Percentiles rank a stretch among this genome's conserved stretches.
These are phyloP conservation scores for Alligator mississippiensis DNA, from an alignment of 2,113 vertebrate species.

Conservation along the genomic window DNA sequence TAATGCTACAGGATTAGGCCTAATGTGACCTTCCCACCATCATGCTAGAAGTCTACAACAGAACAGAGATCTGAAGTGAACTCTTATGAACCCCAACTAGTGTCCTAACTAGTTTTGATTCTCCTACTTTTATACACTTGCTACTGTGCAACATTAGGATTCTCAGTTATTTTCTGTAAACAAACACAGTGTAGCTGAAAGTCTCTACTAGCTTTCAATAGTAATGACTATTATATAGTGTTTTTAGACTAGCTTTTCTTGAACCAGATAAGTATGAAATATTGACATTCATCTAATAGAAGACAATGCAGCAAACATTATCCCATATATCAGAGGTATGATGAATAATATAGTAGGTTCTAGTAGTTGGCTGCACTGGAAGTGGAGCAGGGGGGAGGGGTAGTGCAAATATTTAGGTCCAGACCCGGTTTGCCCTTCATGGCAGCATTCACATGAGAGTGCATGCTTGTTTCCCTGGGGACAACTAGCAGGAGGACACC, in stretches of 20 bases:
- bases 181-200: not conserved
- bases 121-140: not conserved
- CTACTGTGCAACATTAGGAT: not conserved
- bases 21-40: not conserved
- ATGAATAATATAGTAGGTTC: not conserved
- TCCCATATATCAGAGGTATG: not conserved
- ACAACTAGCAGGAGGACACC: too few relatives aligned
- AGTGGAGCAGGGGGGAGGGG: too few relatives aligned
- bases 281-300: not conserved
- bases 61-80: not conserved
- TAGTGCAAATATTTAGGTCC: not conserved
- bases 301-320: not conserved
- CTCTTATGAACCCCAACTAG: not conserved
- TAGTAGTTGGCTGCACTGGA: not conserved
- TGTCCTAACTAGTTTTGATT: not conserved
- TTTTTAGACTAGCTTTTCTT: not conserved
- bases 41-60: not conserved
- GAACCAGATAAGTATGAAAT: accelerated
- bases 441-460: not conserved
- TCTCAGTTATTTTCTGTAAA: not conserved
- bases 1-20: not conserved
- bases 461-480: too few relatives aligned
- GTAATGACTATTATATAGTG: not conserved
- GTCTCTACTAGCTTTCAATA: not conserved
- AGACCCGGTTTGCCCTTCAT: not conserved